Base-by-base conservation (phyloP, 2,888 invertebrate genomes). In the Lacanobia wlatinum region DNA sequence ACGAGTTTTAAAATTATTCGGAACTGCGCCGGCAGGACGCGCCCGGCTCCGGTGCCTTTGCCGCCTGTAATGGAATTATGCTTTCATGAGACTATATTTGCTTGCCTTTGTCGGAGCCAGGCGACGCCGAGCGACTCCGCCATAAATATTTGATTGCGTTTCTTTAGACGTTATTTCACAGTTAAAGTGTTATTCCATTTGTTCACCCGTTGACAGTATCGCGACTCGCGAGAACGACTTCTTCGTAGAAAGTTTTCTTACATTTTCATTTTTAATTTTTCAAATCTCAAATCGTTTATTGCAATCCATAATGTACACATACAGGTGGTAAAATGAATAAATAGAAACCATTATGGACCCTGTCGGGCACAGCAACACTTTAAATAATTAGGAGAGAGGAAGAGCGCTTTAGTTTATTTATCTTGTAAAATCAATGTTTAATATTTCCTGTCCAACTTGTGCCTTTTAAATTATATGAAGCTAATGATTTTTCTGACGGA, bases 81-180 rank as follows among this genome's bases (percentile, higher is more conserved):
- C 70, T 83, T 83, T 80, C 78, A 78, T 74, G 80, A 80, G 72
- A 74, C 72, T 83, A 83, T 80, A 76, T 74, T 77, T 77, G 70
- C 48, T 70, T 58, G 80, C 53, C 40, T 73, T 68, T 73, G 72
- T 71, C 59, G 65, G 46, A 48, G 68, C 68, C 81, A 60, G 75
- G 28, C 58, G 65, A 7, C 55, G 59, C 55, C 59, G 67, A 43
- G 43, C 58, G 38, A 16, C 71, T 59, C 65, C 43, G 38, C 28
- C 69, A 71, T 83, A 56, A 78, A 84, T 83, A 84, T 76, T 83
- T 84, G 55, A 84, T 83, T 53, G 55, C 52, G 74, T 75, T 76
- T 71, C 70, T 74, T 72, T 65, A 70, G 61, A 71, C 73, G 55
- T 70, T 83, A 77, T 67, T 83, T 78, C 66, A 59, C 68, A 70